phyloP scores from a whole-genome alignment of 2,113 vertebrate genomes.

The Seriola aureovittata region DNA sequence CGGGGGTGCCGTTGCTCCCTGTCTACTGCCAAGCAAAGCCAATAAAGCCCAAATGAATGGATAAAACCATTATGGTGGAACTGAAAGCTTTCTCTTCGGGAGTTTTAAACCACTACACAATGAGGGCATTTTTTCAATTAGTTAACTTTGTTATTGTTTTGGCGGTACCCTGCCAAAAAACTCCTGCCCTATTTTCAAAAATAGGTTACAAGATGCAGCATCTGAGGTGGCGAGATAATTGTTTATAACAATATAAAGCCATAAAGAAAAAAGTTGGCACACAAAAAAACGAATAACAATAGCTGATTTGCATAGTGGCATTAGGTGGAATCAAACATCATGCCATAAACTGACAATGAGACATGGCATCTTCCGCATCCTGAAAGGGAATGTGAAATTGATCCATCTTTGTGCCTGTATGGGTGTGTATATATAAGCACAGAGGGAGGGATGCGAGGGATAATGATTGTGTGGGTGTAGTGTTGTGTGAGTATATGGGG shows the following conservation, averaged over 20 bases:
- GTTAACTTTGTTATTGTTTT: constrained; percentile 59
- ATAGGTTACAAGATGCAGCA: constrained; percentile 60
- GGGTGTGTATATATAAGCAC: constrained; percentile 38
- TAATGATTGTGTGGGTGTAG: constrained; percentile 49
- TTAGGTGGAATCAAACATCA: constrained; percentile 64
- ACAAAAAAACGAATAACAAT: constrained; percentile 22
- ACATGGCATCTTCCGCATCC: constrained; percentile 42
- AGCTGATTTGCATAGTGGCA: constrained; percentile 65
- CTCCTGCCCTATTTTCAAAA: constrained; percentile 55
- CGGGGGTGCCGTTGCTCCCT: constrained; percentile 53
- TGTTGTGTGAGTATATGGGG: constrained; percentile 30
- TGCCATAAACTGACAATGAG: constrained; percentile 65
- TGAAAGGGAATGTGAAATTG: constrained; percentile 74
- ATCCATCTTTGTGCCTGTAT: constrained; percentile 67
- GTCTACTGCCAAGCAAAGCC: constrained; percentile 72
- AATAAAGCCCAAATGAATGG: constrained; percentile 78
- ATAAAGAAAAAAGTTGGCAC: constrained; percentile 27
- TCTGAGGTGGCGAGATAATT: constrained; percentile 60
- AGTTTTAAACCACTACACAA: constrained; percentile 55
- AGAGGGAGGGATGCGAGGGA: constrained; percentile 35
- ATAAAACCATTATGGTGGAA: constrained; percentile 75
- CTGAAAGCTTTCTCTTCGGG: constrained; percentile 60
- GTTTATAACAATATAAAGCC: constrained; percentile 39
- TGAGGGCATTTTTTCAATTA: constrained; percentile 41
- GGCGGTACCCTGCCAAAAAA: constrained; percentile 28